These are phyloP conservation scores for Litoditis marina DNA, from an alignment of 2,888 invertebrate species.

Conservation along the genomic window DNA sequence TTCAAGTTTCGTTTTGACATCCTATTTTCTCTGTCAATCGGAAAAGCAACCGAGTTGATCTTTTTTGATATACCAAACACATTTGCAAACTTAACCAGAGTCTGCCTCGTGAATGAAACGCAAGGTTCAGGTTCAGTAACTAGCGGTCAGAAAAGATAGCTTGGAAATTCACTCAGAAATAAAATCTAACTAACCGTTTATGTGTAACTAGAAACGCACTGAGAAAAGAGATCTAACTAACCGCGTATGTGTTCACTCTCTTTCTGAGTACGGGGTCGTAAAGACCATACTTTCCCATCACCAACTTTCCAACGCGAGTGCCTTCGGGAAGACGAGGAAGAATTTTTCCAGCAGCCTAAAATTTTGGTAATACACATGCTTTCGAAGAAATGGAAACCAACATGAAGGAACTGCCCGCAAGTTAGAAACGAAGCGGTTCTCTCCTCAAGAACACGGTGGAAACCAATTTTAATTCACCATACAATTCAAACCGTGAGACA, in stretches of 20 bases:
- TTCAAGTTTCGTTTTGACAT: no score
- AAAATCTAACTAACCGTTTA: no score
- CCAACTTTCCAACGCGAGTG: conserved; percentile 55
- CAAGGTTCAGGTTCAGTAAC: no score
- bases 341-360: conserved; percentile 55
- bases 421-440: not conserved
- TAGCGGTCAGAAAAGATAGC: not conserved
- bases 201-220: not conserved
- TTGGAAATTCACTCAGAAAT: not conserved
- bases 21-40: no score
- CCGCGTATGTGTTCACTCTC: conserved; percentile 50
- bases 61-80: no score
- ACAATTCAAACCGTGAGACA: no score
- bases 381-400: not conserved
- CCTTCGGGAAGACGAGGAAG: conserved; percentile 60
- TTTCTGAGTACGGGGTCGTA: conserved; percentile 56
- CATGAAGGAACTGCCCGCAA: not conserved
- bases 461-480: no score
- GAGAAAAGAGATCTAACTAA: conserved; percentile 16
- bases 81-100: no score
- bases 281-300: conserved; percentile 61
- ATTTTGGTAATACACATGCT: not conserved
- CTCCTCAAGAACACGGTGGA: conserved; percentile 2
- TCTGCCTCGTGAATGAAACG: no score
- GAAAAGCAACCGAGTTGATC: no score